Evolutionary conservation across 2,888 invertebrate genomes (phyloP).

Genomic region (Isoperla grammatica): DNA sequence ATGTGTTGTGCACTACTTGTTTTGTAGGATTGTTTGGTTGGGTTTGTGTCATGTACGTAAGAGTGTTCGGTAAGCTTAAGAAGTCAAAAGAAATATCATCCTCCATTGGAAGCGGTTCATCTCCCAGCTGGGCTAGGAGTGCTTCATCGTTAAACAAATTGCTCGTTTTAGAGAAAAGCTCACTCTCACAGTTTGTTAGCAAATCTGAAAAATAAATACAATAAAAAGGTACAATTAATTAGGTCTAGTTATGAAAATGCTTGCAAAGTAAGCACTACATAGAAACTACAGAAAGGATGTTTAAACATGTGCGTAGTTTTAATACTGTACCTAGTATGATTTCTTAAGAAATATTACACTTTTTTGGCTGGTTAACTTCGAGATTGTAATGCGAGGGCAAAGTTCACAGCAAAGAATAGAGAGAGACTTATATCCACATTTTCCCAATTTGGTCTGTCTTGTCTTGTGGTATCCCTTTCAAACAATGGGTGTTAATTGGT

Average conservation of each 20-base stretch:
- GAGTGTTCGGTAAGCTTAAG: slow-evolving; percentile 39
- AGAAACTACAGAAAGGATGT: not conserved
- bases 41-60: slow-evolving; percentile 34
- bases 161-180: slow-evolving; percentile 53
- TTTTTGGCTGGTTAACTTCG: too few species aligned
- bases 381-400: too few species aligned
- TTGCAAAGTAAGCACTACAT: not conserved
- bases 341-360: too few species aligned
- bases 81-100: slow-evolving; percentile 46
- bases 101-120: slow-evolving; percentile 46
- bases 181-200: slow-evolving; percentile 60
- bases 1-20: too few species aligned
- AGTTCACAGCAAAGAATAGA: too few species aligned
- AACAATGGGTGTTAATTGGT: too few species aligned
- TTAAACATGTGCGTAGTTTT: too few species aligned
- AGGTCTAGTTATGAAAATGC: too few species aligned
- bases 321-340: too few species aligned
- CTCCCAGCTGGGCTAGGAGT: slow-evolving; percentile 45
- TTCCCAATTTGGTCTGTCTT: too few species aligned
- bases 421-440: too few species aligned
- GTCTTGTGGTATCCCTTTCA: too few species aligned
- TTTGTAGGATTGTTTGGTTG: slow-evolving; percentile 15
- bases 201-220: slow-evolving; percentile 53
- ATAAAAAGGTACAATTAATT: slow-evolving; percentile 20
- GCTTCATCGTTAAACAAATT: slow-evolving; percentile 50